Conservation (phyloP, 2,797 vertebrate species). For the Mallotus villosus region DNA sequence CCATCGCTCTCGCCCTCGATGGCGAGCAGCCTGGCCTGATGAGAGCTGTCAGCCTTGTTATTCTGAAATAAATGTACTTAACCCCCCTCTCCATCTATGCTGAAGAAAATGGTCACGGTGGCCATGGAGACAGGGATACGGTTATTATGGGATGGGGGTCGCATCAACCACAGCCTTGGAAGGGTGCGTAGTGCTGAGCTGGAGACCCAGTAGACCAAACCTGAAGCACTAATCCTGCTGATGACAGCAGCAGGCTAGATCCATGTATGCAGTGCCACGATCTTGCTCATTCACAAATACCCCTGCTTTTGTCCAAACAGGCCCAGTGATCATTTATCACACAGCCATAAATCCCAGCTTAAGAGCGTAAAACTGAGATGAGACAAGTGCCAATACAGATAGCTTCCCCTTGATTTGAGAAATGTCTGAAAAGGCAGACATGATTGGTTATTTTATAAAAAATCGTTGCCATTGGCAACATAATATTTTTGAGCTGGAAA, state of each 20-base stretch:
- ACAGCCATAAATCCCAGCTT: conserved; percentile 66
- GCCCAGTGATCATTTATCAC: conserved; percentile 75
- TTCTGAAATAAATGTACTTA: conserved; percentile 75
- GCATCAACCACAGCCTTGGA: conserved; percentile 57
- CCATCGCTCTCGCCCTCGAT: conserved; percentile 60
- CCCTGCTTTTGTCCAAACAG: conserved; percentile 80
- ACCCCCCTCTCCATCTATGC: conserved; percentile 14
- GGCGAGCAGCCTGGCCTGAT: conserved; percentile 68
- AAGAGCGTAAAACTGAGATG: conserved; percentile 67
- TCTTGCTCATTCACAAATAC: conserved; percentile 69
- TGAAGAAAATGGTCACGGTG: conserved; percentile 23
- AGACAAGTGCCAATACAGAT: conserved; percentile 57
- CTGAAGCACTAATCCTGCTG: conserved; percentile 78
- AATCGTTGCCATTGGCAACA: conserved; percentile 77
- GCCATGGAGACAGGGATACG: conserved; percentile 39
- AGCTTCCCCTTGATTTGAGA: conserved; percentile 67
- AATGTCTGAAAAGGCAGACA: conserved; percentile 71
- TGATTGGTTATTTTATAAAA: conserved; percentile 75
- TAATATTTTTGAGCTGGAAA: conserved; percentile 75
- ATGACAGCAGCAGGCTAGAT: conserved; percentile 66
- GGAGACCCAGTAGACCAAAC: conserved; percentile 68
- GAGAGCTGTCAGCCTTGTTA: conserved; percentile 78
- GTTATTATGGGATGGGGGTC: conserved; percentile 47
- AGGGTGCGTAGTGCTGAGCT: conserved; percentile 68
- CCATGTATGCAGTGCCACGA: conserved; percentile 59